A percentile compares a stretch with the other conserved stretches of the same genome.
Evolutionary conservation across 2,888 invertebrate genomes (phyloP).

Genomic region (Aspidapion aeneum): DNA sequence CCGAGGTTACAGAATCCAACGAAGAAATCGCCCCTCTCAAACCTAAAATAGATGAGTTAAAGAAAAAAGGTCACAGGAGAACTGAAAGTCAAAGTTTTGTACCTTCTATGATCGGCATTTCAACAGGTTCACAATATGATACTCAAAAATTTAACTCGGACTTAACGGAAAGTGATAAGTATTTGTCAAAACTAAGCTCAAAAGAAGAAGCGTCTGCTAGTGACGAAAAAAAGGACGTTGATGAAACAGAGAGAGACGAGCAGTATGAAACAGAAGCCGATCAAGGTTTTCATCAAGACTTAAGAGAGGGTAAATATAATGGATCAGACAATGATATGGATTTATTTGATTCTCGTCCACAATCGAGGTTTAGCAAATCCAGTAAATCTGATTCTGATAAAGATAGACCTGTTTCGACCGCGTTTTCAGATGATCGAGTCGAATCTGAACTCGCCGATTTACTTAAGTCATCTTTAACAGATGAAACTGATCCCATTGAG

Average conservation of each 20-base stretch:
- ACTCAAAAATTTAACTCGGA: conserved; percentile 38
- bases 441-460: conserved; percentile 47
- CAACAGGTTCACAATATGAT: conserved; percentile 29
- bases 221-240: conserved; percentile 48
- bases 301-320: conserved; percentile 44
- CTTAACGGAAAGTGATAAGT: conserved; percentile 45
- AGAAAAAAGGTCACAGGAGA: conserved; percentile 54
- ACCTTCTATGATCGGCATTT: conserved; percentile 33
- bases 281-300: conserved; percentile 46
- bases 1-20: conserved; percentile 42
- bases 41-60: conserved; percentile 36
- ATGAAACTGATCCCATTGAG: conserved; percentile 50
- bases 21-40: conserved; percentile 23
- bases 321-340: conserved; percentile 36
- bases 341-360: conserved; percentile 31
- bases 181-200: conserved; percentile 40
- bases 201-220: conserved; percentile 45
- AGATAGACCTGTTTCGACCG: conserved; percentile 43
- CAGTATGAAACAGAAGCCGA: conserved; percentile 45
- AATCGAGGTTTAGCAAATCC: conserved; percentile 42
- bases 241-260: conserved; percentile 45
- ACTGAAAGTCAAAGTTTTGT: conserved; percentile 52
- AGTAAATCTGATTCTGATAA: conserved; percentile 45
- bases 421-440: conserved; percentile 43
- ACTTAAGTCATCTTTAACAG: conserved; percentile 42